Evolutionary conservation across 2,888 invertebrate genomes (phyloP).

Genomic region (Augochlorella aurata): DNA sequence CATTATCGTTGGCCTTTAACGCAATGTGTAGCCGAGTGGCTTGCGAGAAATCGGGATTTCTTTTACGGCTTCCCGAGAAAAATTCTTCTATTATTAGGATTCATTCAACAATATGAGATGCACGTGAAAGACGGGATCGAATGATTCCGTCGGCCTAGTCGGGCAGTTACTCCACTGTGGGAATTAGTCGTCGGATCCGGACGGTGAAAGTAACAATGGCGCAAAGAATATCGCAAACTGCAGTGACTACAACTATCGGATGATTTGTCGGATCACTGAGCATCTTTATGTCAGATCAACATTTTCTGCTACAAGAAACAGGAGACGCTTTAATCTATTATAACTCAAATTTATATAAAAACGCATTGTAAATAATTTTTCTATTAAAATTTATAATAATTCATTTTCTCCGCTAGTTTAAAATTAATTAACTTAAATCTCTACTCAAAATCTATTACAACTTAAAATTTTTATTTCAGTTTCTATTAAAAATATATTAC

Average conservation of each 20-base stretch:
- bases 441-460: no score
- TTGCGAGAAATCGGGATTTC: neutral
- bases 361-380: no score
- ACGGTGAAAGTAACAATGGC: slow-evolving; percentile 13
- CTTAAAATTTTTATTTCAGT: no score
- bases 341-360: no score
- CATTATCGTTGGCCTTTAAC: slow-evolving; percentile 19
- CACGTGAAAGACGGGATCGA: slow-evolving; percentile 6
- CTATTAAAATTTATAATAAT: no score
- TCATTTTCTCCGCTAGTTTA: no score
- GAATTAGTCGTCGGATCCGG: slow-evolving; percentile 45
- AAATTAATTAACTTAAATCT: no score
- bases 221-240: neutral
- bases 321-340: no score
- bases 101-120: neutral
- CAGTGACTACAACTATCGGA: neutral
- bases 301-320: no score
- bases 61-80: neutral
- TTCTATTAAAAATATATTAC: no score
- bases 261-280: no score
- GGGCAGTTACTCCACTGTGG: slow-evolving; percentile 48
- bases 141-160: slow-evolving; percentile 40
- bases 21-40: neutral
- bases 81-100: slow-evolving; percentile 4
- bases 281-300: no score